Percentiles rank a stretch among this genome's conserved stretches.
These are phyloP conservation scores for Willowsia nigromaculata DNA, from an alignment of 2,888 invertebrate species.

Conservation along the genomic window DNA sequence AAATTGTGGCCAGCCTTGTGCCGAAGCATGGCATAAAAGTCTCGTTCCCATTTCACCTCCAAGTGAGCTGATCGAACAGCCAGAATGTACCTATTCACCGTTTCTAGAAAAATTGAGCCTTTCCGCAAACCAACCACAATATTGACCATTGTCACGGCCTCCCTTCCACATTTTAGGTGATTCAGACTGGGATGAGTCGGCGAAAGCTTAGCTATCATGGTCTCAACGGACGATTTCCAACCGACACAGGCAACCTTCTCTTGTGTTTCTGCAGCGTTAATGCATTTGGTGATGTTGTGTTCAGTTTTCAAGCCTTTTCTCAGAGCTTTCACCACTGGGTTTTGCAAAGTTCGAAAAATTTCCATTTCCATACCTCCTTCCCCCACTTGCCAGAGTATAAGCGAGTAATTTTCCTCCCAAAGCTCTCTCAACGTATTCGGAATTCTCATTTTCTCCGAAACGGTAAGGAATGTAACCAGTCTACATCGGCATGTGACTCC, in stretches of 20 bases:
- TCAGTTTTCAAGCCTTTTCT: background rate
- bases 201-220: background rate
- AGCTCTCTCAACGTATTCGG: background rate
- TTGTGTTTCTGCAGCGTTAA: background rate
- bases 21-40: background rate
- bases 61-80: background rate
- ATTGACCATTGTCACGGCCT: background rate
- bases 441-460: background rate
- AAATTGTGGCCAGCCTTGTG: background rate
- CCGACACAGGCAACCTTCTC: background rate
- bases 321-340: background rate
- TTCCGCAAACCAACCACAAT: background rate
- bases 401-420: background rate
- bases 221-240: background rate
- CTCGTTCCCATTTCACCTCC: background rate
- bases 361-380: conserved; percentile 20
- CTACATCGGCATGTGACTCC: background rate
- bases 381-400: background rate
- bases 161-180: background rate
- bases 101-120: background rate
- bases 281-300: background rate
- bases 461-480: background rate
- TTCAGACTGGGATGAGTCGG: background rate
- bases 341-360: background rate
- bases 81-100: background rate